Percentiles rank a stretch among this genome's conserved stretches.
Evolutionary conservation across 2,113 vertebrate genomes (phyloP).

Genomic region (Condylura cristata): DNA sequence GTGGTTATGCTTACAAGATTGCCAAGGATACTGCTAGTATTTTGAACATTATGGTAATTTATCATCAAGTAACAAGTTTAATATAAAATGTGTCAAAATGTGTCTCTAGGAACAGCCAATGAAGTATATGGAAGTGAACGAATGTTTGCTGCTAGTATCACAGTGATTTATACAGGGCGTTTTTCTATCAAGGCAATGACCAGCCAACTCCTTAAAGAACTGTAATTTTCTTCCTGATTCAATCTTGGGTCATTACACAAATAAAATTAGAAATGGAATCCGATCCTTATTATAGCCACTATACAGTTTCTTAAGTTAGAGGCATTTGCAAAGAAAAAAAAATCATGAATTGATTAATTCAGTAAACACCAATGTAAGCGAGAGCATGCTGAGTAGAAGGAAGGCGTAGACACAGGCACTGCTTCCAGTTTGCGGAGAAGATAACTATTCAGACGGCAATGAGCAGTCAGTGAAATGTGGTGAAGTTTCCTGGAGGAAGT

Average conservation of each 20-base stretch:
- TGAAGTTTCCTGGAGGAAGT: background rate
- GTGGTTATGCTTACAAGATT: slow-evolving; percentile 10
- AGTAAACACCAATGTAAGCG: background rate
- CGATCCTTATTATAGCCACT: background rate
- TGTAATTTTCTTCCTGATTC: background rate
- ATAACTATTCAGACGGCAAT: background rate
- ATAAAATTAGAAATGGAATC: background rate
- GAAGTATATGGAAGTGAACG: slow-evolving; percentile 58
- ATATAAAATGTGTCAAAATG: slow-evolving; percentile 59
- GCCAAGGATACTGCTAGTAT: slow-evolving; percentile 39
- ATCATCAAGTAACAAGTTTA: slow-evolving; percentile 77
- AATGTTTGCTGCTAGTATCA: slow-evolving; percentile 62
- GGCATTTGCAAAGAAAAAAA: background rate
- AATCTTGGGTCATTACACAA: background rate
- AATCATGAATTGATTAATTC: background rate
- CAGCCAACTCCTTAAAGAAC: slow-evolving; percentile 27
- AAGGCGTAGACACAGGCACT: rapidly evolving
- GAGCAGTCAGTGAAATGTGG: background rate
- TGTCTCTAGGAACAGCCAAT: slow-evolving; percentile 56
- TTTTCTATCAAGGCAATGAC: slow-evolving; percentile 39
- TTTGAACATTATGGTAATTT: slow-evolving; percentile 61
- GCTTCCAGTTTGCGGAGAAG: background rate
- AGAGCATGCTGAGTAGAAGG: background rate
- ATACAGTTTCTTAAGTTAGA: background rate
- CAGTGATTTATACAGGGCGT: slow-evolving; percentile 35